These are phyloP conservation scores for Ondatra zibethicus DNA, from an alignment of 2,113 vertebrate species.

Conservation along the genomic window DNA sequence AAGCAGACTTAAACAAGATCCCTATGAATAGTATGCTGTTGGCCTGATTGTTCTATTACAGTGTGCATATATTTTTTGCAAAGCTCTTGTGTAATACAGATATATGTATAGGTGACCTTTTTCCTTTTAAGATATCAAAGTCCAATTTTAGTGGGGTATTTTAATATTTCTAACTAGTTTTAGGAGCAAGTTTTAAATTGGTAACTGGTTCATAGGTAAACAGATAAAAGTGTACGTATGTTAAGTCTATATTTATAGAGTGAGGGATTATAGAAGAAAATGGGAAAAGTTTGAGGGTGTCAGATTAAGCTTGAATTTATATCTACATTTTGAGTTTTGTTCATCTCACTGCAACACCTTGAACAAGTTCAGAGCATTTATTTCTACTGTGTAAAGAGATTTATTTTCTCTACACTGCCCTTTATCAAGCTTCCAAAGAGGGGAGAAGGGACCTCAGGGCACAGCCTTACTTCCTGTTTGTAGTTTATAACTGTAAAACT, in stretches of 20 bases:
- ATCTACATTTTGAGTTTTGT: background rate
- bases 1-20: slow-evolving; percentile 37
- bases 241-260: background rate
- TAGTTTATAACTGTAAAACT: background rate
- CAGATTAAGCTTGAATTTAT: background rate
- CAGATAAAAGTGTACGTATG: background rate
- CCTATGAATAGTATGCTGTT: background rate
- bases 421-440: background rate
- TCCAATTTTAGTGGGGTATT: slow-evolving; percentile 57
- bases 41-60: slow-evolving; percentile 27
- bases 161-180: background rate
- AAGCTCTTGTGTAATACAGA: background rate
- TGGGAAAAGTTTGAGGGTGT: background rate
- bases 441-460: background rate
- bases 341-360: background rate
- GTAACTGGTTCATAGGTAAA: background rate
- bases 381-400: background rate
- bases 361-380: background rate
- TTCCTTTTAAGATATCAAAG: slow-evolving; percentile 48
- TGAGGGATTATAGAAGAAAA: background rate
- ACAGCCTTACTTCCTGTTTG: background rate
- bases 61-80: slow-evolving; percentile 33
- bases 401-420: background rate
- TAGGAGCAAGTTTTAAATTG: slow-evolving; percentile 37
- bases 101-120: background rate